Percentiles rank a stretch among this genome's conserved stretches.
These are phyloP conservation scores for Tokudaia muenninki DNA, from an alignment of 2,797 vertebrate species.

Conservation along the genomic window DNA sequence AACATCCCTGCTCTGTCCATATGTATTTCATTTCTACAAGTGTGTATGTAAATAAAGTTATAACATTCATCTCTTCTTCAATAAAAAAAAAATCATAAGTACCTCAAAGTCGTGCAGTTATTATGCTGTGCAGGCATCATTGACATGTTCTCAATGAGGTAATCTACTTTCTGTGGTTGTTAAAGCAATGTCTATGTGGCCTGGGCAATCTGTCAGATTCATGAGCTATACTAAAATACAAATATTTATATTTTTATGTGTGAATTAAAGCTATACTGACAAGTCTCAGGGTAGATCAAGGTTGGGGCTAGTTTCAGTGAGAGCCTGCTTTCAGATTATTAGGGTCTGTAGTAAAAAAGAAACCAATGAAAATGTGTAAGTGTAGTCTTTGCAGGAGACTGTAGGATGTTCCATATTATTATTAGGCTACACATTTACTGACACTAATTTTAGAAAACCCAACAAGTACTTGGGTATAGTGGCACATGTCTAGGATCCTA, in stretches of 20 bases:
- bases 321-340: not conserved
- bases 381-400: not conserved
- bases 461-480: not conserved
- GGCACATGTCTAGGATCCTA: not conserved
- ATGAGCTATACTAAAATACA: not conserved
- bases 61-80: not conserved
- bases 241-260: not conserved
- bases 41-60: not conserved
- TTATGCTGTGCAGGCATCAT: not conserved
- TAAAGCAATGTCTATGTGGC: not conserved
- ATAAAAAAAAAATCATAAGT: not conserved
- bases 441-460: conserved; percentile 9
- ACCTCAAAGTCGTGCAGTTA: not conserved
- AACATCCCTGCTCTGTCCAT: not conserved
- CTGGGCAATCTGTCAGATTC: not conserved
- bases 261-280: not conserved
- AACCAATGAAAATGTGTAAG: not conserved
- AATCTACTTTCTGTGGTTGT: conserved; percentile 16
- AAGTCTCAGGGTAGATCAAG: not conserved
- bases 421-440: not conserved
- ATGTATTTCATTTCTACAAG: not conserved
- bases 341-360: not conserved
- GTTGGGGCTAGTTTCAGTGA: not conserved
- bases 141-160: not conserved
- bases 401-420: not conserved